A percentile compares a stretch with the other conserved stretches of the same genome.
Conservation (phyloP, 2,113 vertebrate genomes). For the Nettapus auritus region DNA sequence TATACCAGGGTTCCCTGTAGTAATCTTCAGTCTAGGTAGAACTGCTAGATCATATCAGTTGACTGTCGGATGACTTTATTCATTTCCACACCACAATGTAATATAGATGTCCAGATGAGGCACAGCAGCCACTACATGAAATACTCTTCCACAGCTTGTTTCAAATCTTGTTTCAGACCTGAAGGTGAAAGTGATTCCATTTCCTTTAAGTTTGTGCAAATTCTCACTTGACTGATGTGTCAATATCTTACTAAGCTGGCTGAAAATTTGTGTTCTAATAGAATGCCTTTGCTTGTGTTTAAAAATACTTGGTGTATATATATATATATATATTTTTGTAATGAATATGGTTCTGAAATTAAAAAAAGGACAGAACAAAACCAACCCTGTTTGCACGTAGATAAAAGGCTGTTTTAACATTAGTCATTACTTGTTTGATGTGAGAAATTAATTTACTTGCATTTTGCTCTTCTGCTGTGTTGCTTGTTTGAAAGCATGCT, state of each 20-base stretch:
- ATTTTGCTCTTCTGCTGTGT: slow-evolving; percentile 8
- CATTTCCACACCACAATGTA: background rate
- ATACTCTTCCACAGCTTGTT: background rate
- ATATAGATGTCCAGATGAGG: background rate
- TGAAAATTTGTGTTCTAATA: background rate
- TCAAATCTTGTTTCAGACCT: background rate
- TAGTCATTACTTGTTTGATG: slow-evolving; percentile 39
- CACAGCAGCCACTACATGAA: background rate
- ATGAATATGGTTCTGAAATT: background rate
- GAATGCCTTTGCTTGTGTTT: background rate
- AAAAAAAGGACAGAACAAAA: background rate
- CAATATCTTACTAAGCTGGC: background rate
- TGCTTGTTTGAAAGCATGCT: background rate
- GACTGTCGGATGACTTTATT: background rate
- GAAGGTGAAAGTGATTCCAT: background rate
- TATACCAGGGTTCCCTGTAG: background rate
- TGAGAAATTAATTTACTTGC: slow-evolving; percentile 55
- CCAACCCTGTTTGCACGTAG: background rate
- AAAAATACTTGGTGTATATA: background rate
- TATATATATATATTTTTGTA: background rate
- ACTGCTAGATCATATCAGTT: background rate
- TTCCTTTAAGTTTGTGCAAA: background rate
- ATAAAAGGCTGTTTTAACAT: slow-evolving; percentile 37
- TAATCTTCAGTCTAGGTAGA: background rate
- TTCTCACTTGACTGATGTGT: background rate